phyloP scores from a whole-genome alignment of 2,888 invertebrate genomes.

The Halictus quadricinctus region DNA sequence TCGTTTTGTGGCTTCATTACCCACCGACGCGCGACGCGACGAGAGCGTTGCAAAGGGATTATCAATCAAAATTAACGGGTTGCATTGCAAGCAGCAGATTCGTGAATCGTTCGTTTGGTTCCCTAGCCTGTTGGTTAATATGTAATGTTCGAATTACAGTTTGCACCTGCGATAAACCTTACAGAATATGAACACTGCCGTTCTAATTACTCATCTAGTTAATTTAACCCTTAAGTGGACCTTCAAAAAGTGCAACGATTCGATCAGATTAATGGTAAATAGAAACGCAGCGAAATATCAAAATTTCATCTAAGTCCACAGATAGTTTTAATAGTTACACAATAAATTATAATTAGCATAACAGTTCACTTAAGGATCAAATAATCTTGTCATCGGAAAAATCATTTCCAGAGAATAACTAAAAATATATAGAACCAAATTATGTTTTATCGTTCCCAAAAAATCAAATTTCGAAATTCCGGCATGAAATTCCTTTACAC shows the following conservation, averaged over 20 bases:
- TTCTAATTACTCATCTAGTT: background rate
- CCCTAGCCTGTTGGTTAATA: background rate
- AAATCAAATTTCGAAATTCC: too few relatives aligned
- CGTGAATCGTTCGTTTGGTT: conserved; percentile 19
- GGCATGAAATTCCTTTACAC: too few relatives aligned
- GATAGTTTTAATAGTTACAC: too few relatives aligned
- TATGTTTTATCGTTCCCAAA: too few relatives aligned
- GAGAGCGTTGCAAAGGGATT: conserved; percentile 11
- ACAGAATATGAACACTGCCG: background rate
- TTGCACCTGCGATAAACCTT: background rate
- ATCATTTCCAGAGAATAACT: too few relatives aligned
- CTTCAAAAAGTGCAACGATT: background rate
- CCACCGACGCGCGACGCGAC: conserved; percentile 6
- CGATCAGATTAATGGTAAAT: background rate
- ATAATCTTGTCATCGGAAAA: too few relatives aligned
- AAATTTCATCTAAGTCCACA: background rate
- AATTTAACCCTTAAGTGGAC: background rate
- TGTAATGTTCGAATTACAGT: background rate
- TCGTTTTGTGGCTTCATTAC: conserved; percentile 19
- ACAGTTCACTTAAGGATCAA: too few relatives aligned
- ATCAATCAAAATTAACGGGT: conserved; percentile 30
- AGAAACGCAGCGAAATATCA: background rate
- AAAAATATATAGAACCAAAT: too few relatives aligned
- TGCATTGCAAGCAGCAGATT: conserved; percentile 33
- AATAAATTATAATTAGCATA: too few relatives aligned